Base-by-base conservation (phyloP, 2,888 invertebrate genomes). In the Clepsis dumicolana region DNA sequence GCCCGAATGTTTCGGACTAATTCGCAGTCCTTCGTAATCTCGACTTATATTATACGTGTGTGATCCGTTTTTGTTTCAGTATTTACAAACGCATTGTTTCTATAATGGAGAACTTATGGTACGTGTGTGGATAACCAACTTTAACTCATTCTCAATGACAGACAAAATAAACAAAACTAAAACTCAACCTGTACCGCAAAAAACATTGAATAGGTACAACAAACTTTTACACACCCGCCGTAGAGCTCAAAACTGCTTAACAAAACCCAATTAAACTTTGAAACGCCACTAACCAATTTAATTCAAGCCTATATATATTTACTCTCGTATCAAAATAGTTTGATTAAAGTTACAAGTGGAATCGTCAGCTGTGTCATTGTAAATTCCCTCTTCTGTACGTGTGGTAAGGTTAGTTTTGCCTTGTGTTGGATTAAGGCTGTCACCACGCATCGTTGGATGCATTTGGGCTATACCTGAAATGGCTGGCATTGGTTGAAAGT, bases 231-330 rank as follows among this genome's bases (percentile, higher is more conserved):
- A 41, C 56, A 12, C 12, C n/a, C 56, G n/a, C 16, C 16, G 10
- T n/a, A 41, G 41, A 59, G 41, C 41, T 59, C 35, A 56, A 56
- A 59, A 59, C 25, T 59, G 24, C 41, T 59, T 41, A 59, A 10
- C 38, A 35, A 1, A 59, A 59, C 59, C 16, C 16, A 59, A 59
- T 59, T 41, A 41, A 59, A 59, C 59, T 59, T 59, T 41, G 25
- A 25, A 41, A 25, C 25, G 18, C 18, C n/a, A 35, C 27, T 16
- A 29, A 56, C 38, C 8, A 16, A 38, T n/a, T 24, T 10, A 18
- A 24, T 38, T 24, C 25, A n/a, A 32, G 24, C 57, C 24, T 41
- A 38, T 57, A n/a, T 24, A 32, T 56, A 41, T 59, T 59, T 41
- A 59, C 41, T 4, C 25, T n/a, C 18, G 35, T 21, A 25, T 41